Base-by-base conservation (phyloP, 2,113 vertebrate species). In the Panthera tigris region DNA sequence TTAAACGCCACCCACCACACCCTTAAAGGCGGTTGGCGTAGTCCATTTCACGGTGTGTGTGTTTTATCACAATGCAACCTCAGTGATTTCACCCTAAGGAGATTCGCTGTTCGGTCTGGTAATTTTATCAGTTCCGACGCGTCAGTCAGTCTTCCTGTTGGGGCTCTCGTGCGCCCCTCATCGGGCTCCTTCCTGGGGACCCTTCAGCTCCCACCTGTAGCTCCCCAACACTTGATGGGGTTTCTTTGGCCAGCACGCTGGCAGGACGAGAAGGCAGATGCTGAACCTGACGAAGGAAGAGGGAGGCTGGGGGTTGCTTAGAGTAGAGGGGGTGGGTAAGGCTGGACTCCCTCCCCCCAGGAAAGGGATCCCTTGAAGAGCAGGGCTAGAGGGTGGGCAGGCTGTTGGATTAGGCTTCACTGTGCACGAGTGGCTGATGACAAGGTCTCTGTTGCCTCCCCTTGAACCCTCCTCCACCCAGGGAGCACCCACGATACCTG, bases 11-110 rank as follows among this genome's bases (percentile, higher is more conserved):
- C 27, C 3, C 16, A 57, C 19, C 33, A 52, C 19, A 57, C 6
- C 1, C 29, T 48, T 16, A 33, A 33, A 50, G 7, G 14, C 0
- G 14, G 19, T 6, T 61, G 12, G 55, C 0, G 7, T 1, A 18
- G 21, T 27, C 19, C 11, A 48, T 79, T 65, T 33, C 55, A 71
- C 0, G 7, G 5, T n/a, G 23, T 13, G 8, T 50, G 9, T 93
- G 65, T 57, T 36, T 39, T 23, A 25, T 23, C 14, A 76, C 45
- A 12, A 41, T 41, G 12, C 39, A 16, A n/a, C n/a, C 76, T 52
- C 18, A 33, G 0, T 19, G n/a, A 52, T 33, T 52, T 52, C 76
- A 52, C 11, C 76, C 48, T 52, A 33, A 23, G 25, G 15, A 23
- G 19, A 65, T 82, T 66, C 57, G 31, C 4, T 23, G n/a, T 74